Base-by-base conservation (phyloP, 2,113 vertebrate species). In the Gymnorhina tibicen region DNA sequence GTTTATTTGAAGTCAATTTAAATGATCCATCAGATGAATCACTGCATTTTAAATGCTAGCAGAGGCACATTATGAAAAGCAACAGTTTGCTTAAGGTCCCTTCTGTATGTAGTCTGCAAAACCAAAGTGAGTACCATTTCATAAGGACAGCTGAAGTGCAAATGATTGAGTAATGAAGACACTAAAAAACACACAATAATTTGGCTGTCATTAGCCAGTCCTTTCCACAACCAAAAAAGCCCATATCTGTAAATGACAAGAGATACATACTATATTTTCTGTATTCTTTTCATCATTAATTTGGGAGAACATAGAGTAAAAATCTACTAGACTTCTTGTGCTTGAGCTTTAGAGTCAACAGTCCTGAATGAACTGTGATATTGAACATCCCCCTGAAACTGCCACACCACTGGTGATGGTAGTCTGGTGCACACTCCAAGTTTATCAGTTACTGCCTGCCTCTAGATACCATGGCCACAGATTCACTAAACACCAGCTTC, bases 371-470 rank as follows among this genome's bases (percentile, higher is more conserved):
- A 32, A 37, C 2, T 44, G 19, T 26, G 64, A 26, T 30, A 46
- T 2, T 41, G n/a, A 74, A 56, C 0, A 0, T 35, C 5, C 7
- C 9, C 1, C 0, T 44, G 16, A 42, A 39, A 11, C 5, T 85
- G 39, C 21, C 52, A 42, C 46, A 39, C 11, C 11, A 50, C 17
- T 68, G 23, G 19, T 47, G 7, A 13, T 39, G 7, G 49, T 55
- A 19, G 8, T 27, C 30, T 35, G 74, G 10, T 60, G 7, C 10
- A 35, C 27, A 35, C 30, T 60, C 16, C 39, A 55, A 41, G 15
- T 16, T 47, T 33, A 46, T 68, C 24, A 49, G 24, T n/a, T 69
- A 8, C 16, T 80, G 11, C 21, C 39, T 84, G 41, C 24, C 55
- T 80, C 39, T 50, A 13, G 18, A 46, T 60, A 22, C 13, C n/a